Percentiles rank a stretch among this genome's conserved stretches.
These are phyloP conservation scores for Novumbra hubbsi DNA, from an alignment of 2,797 vertebrate genomes.

Conservation along the genomic window DNA sequence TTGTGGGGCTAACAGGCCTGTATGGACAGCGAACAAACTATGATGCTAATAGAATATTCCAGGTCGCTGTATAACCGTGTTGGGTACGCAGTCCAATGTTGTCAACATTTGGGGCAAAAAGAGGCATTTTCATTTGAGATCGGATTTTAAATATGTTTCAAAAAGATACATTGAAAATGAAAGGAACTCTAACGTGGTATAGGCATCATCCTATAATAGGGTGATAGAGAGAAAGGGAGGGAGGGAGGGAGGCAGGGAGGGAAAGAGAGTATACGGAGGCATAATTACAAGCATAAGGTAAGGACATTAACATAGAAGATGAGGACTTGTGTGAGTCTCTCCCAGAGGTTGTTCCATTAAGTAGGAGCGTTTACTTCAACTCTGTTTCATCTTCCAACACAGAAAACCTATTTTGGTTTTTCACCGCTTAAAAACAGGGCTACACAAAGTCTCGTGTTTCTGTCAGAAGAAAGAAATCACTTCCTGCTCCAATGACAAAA, in stretches of 20 bases:
- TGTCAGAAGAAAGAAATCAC: conserved; percentile 47
- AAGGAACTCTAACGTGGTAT: conserved; percentile 36
- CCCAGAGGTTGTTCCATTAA: conserved; percentile 65
- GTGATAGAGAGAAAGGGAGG: neutral
- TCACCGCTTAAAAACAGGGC: conserved; percentile 64
- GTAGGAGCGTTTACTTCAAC: conserved; percentile 62
- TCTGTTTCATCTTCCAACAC: conserved; percentile 69
- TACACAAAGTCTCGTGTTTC: conserved; percentile 68
- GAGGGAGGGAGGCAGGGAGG: conserved; percentile 13
- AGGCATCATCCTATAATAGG: conserved; percentile 46
- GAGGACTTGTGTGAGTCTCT: conserved; percentile 61
- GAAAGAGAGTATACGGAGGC: conserved; percentile 53
- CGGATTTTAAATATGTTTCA: neutral
- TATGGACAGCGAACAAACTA: neutral
- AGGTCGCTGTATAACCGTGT: neutral
- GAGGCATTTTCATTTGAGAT: conserved; percentile 5
- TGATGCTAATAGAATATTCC: neutral
- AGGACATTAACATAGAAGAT: conserved; percentile 70
- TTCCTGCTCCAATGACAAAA: neutral
- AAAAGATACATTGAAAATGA: neutral
- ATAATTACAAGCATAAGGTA: conserved; percentile 69
- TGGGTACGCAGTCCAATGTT: neutral
- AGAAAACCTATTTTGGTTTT: conserved; percentile 66
- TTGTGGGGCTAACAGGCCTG: neutral
- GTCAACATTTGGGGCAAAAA: conserved; percentile 33